Percentiles rank a stretch among this genome's conserved stretches.
Conservation (phyloP, 2,888 invertebrate genomes). For the Odiellus spinosus region DNA sequence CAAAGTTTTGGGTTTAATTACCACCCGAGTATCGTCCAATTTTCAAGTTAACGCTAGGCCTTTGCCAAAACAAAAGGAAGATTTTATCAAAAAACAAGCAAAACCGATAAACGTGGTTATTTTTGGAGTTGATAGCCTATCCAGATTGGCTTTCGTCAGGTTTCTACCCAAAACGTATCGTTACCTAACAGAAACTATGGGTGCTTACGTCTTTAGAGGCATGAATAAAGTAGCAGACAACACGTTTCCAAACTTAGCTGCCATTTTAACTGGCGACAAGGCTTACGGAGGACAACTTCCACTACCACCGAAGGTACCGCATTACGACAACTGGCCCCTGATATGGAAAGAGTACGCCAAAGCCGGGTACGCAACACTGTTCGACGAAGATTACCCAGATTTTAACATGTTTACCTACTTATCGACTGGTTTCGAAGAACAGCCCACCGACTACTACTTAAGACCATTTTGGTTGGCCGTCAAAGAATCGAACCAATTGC, state of each 20-base stretch:
- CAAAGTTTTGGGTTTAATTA: no score
- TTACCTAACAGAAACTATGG: no score
- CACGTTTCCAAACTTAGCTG: constrained; percentile 75
- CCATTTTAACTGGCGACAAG: constrained; percentile 50
- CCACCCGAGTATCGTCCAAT: no score
- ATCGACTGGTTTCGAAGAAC: constrained; percentile 57
- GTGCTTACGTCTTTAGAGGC: constrained; percentile 9
- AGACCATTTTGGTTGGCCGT: constrained; percentile 49
- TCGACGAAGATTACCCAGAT: constrained; percentile 62
- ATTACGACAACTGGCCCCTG: constrained; percentile 63
- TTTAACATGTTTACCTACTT: constrained; percentile 66
- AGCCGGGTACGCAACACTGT: constrained; percentile 55
- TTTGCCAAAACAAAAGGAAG: no score
- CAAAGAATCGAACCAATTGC: constrained; percentile 18
- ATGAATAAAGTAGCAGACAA: constrained; percentile 80
- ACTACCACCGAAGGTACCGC: constrained; percentile 25
- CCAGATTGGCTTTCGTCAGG: constrained; percentile 65
- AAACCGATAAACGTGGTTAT: constrained; percentile 50
- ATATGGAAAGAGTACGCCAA: constrained; percentile 65
- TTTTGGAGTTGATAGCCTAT: constrained; percentile 69
- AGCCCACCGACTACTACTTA: constrained; percentile 74
- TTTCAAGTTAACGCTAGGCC: no score
- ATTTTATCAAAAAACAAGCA: no score
- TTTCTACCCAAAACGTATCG: constrained; percentile 56
- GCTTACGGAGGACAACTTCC: not conserved